These are phyloP conservation scores for Pheosia gnoma DNA, from an alignment of 2,888 invertebrate species.

Conservation along the genomic window DNA sequence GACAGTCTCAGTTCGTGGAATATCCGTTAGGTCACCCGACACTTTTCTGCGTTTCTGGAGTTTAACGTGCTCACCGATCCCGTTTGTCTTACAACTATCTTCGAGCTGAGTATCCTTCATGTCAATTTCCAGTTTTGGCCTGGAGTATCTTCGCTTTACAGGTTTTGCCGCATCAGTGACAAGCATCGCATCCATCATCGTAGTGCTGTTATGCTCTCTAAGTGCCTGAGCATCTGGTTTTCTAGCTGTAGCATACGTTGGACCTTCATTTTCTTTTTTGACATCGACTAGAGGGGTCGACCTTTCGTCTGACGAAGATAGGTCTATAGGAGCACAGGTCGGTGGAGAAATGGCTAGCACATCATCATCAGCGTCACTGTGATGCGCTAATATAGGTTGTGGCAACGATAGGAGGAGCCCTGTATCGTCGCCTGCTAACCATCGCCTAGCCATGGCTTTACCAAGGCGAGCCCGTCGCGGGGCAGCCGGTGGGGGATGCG, in stretches of 20 bases:
- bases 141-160: slow-evolving; percentile 74
- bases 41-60: slow-evolving; percentile 82
- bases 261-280: slow-evolving; percentile 79
- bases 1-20: slow-evolving; percentile 55
- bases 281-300: slow-evolving; percentile 75
- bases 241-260: slow-evolving; percentile 62
- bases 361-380: slow-evolving; percentile 80
- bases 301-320: slow-evolving; percentile 78
- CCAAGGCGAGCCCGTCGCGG: slow-evolving; percentile 77
- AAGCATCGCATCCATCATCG: slow-evolving; percentile 51
- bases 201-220: slow-evolving; percentile 65
- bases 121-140: slow-evolving; percentile 77
- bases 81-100: slow-evolving; percentile 74
- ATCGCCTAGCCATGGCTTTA: slow-evolving; percentile 88
- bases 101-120: slow-evolving; percentile 78
- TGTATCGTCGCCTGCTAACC: slow-evolving; percentile 82
- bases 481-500: slow-evolving; percentile 81
- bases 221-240: slow-evolving; percentile 76
- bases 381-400: slow-evolving; percentile 57
- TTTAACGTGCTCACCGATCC: slow-evolving; percentile 81
- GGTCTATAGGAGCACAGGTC: slow-evolving; percentile 73
- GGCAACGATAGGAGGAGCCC: slow-evolving; percentile 72
- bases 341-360: slow-evolving; percentile 79
- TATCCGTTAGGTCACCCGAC: slow-evolving; percentile 67
- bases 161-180: slow-evolving; percentile 62